Evolutionary conservation across 1,140 invertebrate species (phyloP), one percentile per base, ranked within the genome.

Genomic region (Phymorhynchus buccinoides): DNA sequence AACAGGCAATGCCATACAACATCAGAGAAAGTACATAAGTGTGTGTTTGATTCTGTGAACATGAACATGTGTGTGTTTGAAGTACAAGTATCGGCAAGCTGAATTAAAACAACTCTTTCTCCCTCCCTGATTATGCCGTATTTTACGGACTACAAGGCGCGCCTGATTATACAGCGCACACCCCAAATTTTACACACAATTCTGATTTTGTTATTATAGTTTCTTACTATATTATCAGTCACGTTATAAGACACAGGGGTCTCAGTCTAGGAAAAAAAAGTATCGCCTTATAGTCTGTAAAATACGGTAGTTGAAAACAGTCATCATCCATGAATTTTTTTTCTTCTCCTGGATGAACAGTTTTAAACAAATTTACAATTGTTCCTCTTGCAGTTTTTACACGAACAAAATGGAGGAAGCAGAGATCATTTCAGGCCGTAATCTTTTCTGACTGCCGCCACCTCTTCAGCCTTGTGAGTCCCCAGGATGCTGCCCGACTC

Each of bases 401-500:
- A 62, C 22, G 22, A 6, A 27, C 18, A 62, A 62, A 27, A 62
- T 27, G 56, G 4, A 27, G n/a, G 22, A 27, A 0, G 0, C 16
- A 37, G 7, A 14, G 41, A 52, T 71, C 81, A 83, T 35, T 83
- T 83, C 52, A 83, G 37, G 37, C 81, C 81, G 41, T 71, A 83
- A 66, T 83, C 81, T 73, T 73, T 83, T 35, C 62, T 83, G 37
- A 83, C 62, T 14, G 81, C 32, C 16, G 81, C 39, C 35, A 83
- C 81, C n/a, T 83, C 81, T 16, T 71, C 39, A 22, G 35, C 22
- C 1, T n/a, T 44, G 81, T 41, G 66, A 14, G 66, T 44, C 6
- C 81, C 81, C 22, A 71, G 66, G 30, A 62, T 44, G 41, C 52
- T 44, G n/a, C 27, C n/a, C 22, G 66, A 32, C 12, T 83, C 81